Base-by-base conservation (phyloP, 2,797 vertebrate species). In the Cossypha heuglini region DNA sequence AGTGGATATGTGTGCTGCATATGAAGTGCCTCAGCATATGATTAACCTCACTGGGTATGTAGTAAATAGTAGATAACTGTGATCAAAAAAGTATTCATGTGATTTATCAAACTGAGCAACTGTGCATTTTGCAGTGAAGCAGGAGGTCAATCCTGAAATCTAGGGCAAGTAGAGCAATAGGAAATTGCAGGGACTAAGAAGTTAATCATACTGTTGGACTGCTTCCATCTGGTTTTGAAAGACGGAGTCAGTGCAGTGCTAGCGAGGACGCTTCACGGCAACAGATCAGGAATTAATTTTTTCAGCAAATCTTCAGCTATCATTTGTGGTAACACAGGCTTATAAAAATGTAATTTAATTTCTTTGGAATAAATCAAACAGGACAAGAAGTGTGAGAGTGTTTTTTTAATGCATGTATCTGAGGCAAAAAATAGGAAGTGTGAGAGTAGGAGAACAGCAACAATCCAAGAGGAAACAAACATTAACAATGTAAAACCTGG, bases 61-160 rank as follows among this genome's bases (percentile, higher is more conserved):
- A 97, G 97, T 97, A 97, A 98, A 97, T 97, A 97, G 96, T 91
- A 97, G 97, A 97, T 97, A 97, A 96, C 97, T 93, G 96, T 96
- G 98, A 97, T 98, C 96, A 97, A 97, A 97, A 95, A 96, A 94
- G 96, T 96, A 95, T 96, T 92, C 49, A 1, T 96, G 95, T 97
- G 97, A 98, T 98, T 98, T 97, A 98, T 98, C 97, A 98, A 96
- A 96, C 97, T 69, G 93, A 97, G 97, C 94, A 81, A 97, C 96
- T 95, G 88, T 94, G 95, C 95, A 58, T 97, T 97, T 97, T 97
- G 94, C 97, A 97, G 97, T 96, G 97, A 96, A 96, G 94, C 97
- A 87, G 95, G 97, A 97, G 97, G 98, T 98, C 98, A 97, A 80
- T 98, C 96, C 96, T 94, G 96, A 98, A 98, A 97, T 97, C 97